These are phyloP conservation scores for Platygyra sinensis DNA, from an alignment of 64 coral and sea anemone species.

Conservation along the genomic window DNA sequence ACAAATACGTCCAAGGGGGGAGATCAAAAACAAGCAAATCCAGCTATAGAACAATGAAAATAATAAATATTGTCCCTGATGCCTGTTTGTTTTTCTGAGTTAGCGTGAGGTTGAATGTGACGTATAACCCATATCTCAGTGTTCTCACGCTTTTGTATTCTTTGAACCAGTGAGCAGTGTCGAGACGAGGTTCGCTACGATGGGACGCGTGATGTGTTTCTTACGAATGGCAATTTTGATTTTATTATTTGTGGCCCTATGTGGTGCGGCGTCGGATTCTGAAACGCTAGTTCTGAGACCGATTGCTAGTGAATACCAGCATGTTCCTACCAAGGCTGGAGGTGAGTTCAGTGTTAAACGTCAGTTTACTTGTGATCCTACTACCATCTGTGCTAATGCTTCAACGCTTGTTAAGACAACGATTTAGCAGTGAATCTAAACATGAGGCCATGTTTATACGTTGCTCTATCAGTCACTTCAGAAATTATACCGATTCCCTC, in stretches of 20 bases:
- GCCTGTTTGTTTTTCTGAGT: background rate
- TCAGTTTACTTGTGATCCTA: too few species aligned
- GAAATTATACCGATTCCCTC: too few species aligned
- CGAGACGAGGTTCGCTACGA: background rate
- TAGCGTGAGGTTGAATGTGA: slow-evolving; percentile 7
- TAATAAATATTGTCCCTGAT: slow-evolving; percentile 33
- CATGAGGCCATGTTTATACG: too few species aligned
- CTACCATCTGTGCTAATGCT: too few species aligned
- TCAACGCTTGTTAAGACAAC: too few species aligned
- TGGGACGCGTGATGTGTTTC: background rate
- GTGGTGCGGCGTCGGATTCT: background rate
- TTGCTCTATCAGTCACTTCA: too few species aligned
- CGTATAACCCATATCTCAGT: background rate
- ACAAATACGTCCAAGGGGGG: slow-evolving; percentile 43
- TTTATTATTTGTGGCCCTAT: background rate
- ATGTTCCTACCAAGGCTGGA: background rate
- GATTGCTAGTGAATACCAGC: slow-evolving; percentile 5
- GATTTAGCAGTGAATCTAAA: too few species aligned
- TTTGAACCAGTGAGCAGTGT: background rate
- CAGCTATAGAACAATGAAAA: slow-evolving; percentile 27
- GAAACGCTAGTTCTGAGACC: background rate
- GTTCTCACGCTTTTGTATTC: slow-evolving; percentile 36
- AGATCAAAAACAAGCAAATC: slow-evolving; percentile 1
- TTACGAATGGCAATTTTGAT: background rate
- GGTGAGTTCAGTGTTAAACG: background rate